Conservation (phyloP, 2,113 vertebrate genomes). For the Trichechus manatus region DNA sequence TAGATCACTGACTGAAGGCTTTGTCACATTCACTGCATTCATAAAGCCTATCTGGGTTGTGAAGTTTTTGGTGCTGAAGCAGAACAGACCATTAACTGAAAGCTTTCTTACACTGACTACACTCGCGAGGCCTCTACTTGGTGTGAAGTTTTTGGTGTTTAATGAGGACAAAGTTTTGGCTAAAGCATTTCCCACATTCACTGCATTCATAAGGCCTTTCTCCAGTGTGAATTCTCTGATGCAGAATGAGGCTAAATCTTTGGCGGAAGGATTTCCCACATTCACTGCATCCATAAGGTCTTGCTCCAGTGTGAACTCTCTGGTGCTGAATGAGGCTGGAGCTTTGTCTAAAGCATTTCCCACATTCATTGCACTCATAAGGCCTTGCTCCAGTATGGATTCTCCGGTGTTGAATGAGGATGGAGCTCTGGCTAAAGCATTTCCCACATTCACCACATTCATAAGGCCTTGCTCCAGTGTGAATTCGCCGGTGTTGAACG, state of each 20-base stretch:
- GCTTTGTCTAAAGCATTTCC: background rate
- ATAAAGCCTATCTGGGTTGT: background rate
- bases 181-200: constrained; percentile 30
- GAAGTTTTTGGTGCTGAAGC: background rate
- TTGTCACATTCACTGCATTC: background rate
- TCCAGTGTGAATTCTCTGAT: background rate
- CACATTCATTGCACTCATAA: background rate
- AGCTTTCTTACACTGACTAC: background rate
- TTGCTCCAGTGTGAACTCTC: background rate
- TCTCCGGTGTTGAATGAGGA: background rate
- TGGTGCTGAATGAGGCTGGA: background rate
- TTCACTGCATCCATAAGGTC: constrained; percentile 25
- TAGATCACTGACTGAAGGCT: background rate
- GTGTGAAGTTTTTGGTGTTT: constrained; percentile 43
- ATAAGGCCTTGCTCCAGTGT: background rate
- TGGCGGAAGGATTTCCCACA: constrained; percentile 56
- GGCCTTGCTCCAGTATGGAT: background rate
- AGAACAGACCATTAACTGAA: constrained; percentile 3
- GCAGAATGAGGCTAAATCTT: background rate
- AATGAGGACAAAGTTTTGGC: background rate
- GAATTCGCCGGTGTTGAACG: background rate
- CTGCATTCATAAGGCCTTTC: background rate
- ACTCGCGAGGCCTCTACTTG: background rate
- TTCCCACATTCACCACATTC: constrained; percentile 16
- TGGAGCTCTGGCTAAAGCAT: background rate